Base-by-base conservation (phyloP, 2,113 vertebrate species). In the Pedetes capensis region DNA sequence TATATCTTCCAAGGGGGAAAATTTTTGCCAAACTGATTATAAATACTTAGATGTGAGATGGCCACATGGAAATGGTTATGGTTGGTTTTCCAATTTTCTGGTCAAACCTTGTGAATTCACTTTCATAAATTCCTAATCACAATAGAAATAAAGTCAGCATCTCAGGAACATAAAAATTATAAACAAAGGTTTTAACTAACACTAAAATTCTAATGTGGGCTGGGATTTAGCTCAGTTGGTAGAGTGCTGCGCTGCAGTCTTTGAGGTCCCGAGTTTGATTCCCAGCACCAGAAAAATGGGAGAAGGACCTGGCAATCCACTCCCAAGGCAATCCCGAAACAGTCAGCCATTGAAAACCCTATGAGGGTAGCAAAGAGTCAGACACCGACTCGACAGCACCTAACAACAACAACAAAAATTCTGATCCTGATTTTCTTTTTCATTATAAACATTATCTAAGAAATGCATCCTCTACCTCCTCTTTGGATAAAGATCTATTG, bases 31-130 rank as follows among this genome's bases (percentile, higher is more conserved):
- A 94, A 92, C 63, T 75, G 49, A 81, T 8, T 0, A 11, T 61
- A 29, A 89, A 64, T 83, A 89, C 4, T 87, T 81, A 93, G 90
- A 84, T 63, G 92, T 76, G 53, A 92, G 18, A 74, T 63, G 55
- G 74, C 2, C 68, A 85, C 51, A 47, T 90, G 7, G 90, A 92
- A 97, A 91, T 76, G 3, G 96, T 94, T 95, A 92, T 4, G 49
- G 39, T 22, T 59, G 44, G 79, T 95, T 93, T 97, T 95, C 76
- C 72, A 94, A 82, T 94, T 92, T 83, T 85, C 63, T 72, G 85
- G 87, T 93, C 3, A 79, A 61, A 94, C 85, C 69, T 39, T 86
- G 49, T 90, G 55, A 83, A 80, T 81, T 95, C 72, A 91, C 44
- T 6, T 81, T 89, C 22, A 94, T 95, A 94, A 94, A 81, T 92